Evolutionary conservation across 2,797 vertebrate genomes (phyloP).

Genomic region (Ateles fusciceps): DNA sequence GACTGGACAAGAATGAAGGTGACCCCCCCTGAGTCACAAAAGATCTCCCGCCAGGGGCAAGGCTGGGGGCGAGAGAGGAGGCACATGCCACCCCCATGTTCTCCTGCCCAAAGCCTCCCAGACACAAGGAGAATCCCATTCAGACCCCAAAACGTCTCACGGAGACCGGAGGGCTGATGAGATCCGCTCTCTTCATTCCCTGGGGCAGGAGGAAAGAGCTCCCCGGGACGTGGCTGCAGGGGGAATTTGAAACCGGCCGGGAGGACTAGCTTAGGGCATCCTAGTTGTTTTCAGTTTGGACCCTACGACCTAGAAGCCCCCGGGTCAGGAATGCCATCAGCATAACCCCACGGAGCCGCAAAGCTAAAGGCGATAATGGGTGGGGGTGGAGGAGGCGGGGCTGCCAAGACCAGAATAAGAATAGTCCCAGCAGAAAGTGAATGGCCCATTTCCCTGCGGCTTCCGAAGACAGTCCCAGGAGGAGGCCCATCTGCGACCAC

Average conservation of each 20-base stretch:
- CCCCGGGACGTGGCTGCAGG: not conserved
- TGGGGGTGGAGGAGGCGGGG: constrained; percentile 28
- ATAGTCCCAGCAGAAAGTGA: constrained; percentile 45
- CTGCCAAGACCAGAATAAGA: constrained; percentile 59
- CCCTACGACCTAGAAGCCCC: not conserved
- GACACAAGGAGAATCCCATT: not conserved
- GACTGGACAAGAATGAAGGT: too few relatives aligned
- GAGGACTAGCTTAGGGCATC: not conserved
- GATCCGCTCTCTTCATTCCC: not conserved
- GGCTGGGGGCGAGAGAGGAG: too few relatives aligned
- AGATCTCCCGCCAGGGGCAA: not conserved
- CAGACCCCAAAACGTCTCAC: not conserved
- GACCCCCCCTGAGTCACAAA: not conserved
- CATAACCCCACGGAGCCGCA: not conserved
- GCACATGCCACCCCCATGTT: not conserved
- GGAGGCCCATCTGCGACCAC: not conserved
- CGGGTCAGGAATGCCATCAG: constrained; percentile 39
- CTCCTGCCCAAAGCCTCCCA: not conserved
- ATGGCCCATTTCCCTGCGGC: constrained; percentile 60
- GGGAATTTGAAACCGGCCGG: not conserved
- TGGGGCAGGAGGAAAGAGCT: not conserved
- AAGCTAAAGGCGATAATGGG: constrained; percentile 3
- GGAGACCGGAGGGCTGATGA: too few relatives aligned
- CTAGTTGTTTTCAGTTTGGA: not conserved
- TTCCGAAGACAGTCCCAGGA: not conserved